These are phyloP conservation scores for Cephalophus harveyi DNA, from an alignment of 2,113 vertebrate genomes.

Conservation along the genomic window DNA sequence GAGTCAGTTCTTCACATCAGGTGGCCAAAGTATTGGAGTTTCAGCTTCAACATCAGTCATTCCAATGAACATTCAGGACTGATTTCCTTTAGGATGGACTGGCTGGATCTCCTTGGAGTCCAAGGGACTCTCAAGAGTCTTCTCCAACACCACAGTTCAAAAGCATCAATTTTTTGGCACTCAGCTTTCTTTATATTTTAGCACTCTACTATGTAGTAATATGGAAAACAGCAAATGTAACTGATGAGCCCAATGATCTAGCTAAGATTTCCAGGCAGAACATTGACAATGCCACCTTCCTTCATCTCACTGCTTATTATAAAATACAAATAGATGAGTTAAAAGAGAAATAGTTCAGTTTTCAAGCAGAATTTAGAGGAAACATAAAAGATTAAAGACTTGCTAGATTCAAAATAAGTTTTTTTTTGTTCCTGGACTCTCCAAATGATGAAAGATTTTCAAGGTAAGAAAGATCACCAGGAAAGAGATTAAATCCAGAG, in stretches of 20 bases:
- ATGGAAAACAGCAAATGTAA: background rate
- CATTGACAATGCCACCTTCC: background rate
- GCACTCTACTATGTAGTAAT: background rate
- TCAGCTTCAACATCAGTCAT: background rate
- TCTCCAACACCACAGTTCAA: background rate
- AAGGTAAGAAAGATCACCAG: background rate
- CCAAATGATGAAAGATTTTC: background rate
- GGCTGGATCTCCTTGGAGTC: background rate
- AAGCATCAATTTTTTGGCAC: background rate
- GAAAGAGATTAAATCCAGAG: background rate
- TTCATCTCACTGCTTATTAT: background rate
- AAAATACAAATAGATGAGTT: background rate
- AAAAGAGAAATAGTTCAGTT: background rate
- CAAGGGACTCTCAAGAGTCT: background rate
- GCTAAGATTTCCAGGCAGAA: background rate
- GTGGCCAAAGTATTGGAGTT: background rate
- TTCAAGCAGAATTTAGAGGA: background rate
- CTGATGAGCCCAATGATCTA: too few relatives aligned
- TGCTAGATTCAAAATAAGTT: background rate
- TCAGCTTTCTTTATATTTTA: background rate
- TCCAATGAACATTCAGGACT: background rate
- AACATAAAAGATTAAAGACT: background rate
- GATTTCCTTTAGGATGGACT: background rate
- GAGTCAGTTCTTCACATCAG: rapidly evolving
- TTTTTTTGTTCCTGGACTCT: background rate